phyloP scores from a whole-genome alignment of 2,113 vertebrate species.

The Tragelaphus scriptus region DNA sequence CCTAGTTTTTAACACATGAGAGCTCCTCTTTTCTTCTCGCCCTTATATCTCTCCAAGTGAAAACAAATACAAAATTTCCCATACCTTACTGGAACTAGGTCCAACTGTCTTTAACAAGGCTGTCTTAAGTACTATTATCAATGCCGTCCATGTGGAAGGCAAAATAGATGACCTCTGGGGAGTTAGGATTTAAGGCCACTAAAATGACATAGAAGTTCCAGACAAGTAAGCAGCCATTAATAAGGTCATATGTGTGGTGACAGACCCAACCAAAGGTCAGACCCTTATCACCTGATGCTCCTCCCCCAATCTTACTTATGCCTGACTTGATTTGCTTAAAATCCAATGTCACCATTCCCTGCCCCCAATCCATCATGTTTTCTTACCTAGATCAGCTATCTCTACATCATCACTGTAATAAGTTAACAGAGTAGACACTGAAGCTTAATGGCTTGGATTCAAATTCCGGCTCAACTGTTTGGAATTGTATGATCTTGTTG shows the following conservation, averaged over 20 bases:
- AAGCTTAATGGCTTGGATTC: not conserved
- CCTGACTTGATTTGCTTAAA: not conserved
- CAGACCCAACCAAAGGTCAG: not conserved
- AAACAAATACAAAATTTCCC: not conserved
- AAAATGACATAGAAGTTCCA: not conserved
- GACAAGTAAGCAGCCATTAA: not conserved
- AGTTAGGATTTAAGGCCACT: not conserved
- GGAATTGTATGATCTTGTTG: not conserved
- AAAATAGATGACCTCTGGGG: not conserved
- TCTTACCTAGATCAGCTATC: not conserved
- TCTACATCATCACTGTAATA: not conserved
- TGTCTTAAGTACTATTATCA: not conserved
- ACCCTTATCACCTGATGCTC: not conserved
- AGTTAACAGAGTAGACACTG: not conserved
- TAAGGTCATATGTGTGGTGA: not conserved
- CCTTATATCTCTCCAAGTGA: not conserved
- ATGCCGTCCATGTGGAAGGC: not conserved
- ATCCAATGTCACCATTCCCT: not conserved
- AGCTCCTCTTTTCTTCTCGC: not conserved
- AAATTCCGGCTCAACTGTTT: not conserved
- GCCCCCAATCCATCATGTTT: not conserved
- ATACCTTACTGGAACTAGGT: not conserved
- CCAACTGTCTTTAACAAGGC: not conserved
- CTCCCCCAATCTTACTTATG: not conserved
- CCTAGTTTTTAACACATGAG: not conserved